phyloP scores from a whole-genome alignment of 1,140 invertebrate species.

The Kradibia gibbosae region DNA sequence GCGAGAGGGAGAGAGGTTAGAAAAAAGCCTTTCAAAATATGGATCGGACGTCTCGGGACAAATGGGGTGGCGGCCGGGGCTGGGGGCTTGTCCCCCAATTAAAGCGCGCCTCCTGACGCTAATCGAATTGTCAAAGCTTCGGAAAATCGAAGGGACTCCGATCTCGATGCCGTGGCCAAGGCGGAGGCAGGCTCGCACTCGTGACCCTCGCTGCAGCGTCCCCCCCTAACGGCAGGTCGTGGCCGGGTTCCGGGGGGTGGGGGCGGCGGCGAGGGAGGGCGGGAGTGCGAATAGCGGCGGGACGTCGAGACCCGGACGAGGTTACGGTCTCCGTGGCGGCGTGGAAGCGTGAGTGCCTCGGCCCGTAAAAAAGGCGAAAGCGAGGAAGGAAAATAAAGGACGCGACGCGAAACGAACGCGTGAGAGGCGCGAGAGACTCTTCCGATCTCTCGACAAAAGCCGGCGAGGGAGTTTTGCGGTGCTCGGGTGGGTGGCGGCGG shows the following conservation, averaged over 20 bases:
- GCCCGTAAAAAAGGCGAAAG: constrained; percentile 20
- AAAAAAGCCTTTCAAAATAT: too few relatives aligned
- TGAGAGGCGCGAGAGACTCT: neutral
- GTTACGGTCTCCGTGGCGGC: neutral
- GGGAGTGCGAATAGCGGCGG: too few relatives aligned
- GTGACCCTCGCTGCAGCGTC: constrained; percentile 25
- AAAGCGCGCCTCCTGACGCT: constrained; percentile 11
- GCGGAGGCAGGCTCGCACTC: neutral
- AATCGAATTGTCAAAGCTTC: constrained; percentile 40
- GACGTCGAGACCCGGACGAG: neutral
- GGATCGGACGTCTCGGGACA: neutral
- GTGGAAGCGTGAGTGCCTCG: constrained; percentile 16
- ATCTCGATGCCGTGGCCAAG: too few relatives aligned
- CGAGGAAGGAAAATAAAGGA: constrained; percentile 29
- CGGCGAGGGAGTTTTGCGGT: neutral
- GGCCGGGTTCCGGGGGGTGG: too few relatives aligned
- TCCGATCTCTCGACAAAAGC: constrained; percentile 32
- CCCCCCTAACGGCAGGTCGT: too few relatives aligned
- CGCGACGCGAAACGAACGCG: neutral
- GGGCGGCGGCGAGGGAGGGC: too few relatives aligned
- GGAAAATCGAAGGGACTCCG: neutral
- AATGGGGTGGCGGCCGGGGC: neutral
- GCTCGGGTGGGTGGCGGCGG: constrained; percentile 1
- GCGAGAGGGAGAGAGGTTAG: too few relatives aligned
- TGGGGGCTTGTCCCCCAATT: constrained; percentile 16